Base-by-base conservation (phyloP, 2,797 vertebrate species). In the Macropodus opercularis region DNA sequence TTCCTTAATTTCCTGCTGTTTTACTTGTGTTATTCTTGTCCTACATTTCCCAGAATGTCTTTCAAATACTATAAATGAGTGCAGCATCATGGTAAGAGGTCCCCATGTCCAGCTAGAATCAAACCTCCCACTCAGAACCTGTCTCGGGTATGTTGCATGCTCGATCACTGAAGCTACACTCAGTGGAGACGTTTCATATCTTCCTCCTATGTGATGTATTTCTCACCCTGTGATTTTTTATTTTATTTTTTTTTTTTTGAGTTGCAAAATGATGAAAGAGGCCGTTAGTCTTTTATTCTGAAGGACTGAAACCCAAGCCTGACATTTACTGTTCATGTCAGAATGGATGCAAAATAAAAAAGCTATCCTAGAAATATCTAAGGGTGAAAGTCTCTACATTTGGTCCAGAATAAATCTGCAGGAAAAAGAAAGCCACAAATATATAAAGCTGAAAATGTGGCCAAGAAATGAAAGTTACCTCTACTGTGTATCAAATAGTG, bases 241-340 rank as follows among this genome's bases (percentile, higher is more conserved):
- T n/a, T n/a, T n/a, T 53, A 49, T 51, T 41, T 58, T 39, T 44
- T n/a, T 53, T 53, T 51, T 41, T 58, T 39, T 44, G 62, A 62
- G 43, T 14, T 19, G 47, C 43, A 39, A 46, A 51, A 55, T 61
- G 67, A 75, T 64, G 40, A 61, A 64, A 63, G 66, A 52, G 52
- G 44, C 44, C 48, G 46, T 51, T 52, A 56, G 64, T 56, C 58
- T 72, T 69, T 71, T 62, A 75, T 60, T 81, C 34, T 69, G 64
- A 48, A 52, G 55, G 68, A 31, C 65, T 62, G 68, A 67, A 44
- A 69, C 47, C 48, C 21, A 56, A 75, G 74, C 36, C 49, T 66
- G 63, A 67, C 59, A 62, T 65, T 63, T 68, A 69, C 47, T 27
- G 56, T 15, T 59, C 59, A 46, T 40, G 60, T 24, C 39, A 39